phyloP scores from a whole-genome alignment of 2,888 invertebrate species.

The Phlogophora meticulosa region DNA sequence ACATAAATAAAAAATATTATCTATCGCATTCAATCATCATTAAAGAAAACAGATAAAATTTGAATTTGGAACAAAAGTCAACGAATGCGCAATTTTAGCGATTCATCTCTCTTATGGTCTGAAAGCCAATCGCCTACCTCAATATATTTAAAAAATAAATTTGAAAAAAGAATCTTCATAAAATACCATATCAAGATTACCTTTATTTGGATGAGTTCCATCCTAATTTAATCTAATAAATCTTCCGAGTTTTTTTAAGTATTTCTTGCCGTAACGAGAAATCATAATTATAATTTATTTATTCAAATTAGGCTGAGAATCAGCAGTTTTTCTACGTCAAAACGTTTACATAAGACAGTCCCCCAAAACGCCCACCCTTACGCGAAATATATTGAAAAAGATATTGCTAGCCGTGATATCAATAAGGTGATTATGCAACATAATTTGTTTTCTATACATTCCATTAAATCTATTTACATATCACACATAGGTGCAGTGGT shows the following conservation, averaged over 20 bases:
- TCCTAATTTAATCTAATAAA: conserved; percentile 25
- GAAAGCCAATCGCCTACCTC: conserved; percentile 49
- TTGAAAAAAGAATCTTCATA: conserved; percentile 1
- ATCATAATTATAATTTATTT: too few relatives aligned
- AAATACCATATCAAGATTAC: conserved; percentile 41
- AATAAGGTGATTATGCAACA: conserved; percentile 59
- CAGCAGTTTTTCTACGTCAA: too few relatives aligned
- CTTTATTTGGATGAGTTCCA: conserved; percentile 38
- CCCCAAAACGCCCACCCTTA: too few relatives aligned
- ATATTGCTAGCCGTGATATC: conserved; percentile 45
- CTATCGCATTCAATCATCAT: conserved; percentile 37
- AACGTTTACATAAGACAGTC: too few relatives aligned
- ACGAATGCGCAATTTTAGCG: conserved; percentile 18
- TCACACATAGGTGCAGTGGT: conserved; percentile 69
- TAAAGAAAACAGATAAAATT: conserved; percentile 23
- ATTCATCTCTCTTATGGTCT: conserved; percentile 15
- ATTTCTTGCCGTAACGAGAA: conserved; percentile 29
- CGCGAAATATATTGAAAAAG: conserved; percentile 38
- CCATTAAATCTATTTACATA: conserved; percentile 72
- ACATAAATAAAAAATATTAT: conserved; percentile 54
- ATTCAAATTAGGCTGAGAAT: too few relatives aligned
- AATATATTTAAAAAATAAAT: conserved; percentile 16
- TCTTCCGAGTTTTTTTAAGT: conserved; percentile 29
- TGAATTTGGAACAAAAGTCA: conserved; percentile 24
- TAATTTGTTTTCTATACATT: conserved; percentile 68